Evolutionary conservation across 1,140 invertebrate species (phyloP).

Genomic region (Zaprionus taronus): DNA sequence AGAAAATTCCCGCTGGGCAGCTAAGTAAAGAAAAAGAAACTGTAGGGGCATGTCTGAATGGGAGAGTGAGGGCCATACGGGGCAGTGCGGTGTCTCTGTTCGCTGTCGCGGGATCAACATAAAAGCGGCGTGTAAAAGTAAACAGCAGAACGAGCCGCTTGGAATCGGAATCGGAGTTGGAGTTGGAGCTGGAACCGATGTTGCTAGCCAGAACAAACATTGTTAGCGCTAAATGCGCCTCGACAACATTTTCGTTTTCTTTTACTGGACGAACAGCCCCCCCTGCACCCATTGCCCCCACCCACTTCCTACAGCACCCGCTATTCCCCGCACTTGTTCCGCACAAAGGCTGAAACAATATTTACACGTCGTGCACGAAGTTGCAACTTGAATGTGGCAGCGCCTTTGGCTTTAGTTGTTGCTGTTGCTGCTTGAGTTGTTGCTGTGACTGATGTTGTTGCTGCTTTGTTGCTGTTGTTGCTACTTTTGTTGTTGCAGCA

Average conservation of each 20-base stretch:
- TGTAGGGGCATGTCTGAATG: not conserved
- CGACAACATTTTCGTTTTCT: constrained; percentile 67
- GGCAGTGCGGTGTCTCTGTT: not conserved
- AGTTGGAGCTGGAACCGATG: constrained; percentile 42
- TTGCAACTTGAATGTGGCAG: constrained; percentile 72
- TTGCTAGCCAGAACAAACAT: constrained; percentile 79
- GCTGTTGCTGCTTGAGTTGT: constrained; percentile 25
- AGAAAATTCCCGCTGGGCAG: not conserved
- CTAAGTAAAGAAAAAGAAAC: not conserved
- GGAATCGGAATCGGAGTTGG: constrained; percentile 17
- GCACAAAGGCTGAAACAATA: constrained; percentile 60
- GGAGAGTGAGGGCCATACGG: not conserved
- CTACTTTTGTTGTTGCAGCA: constrained; percentile 27
- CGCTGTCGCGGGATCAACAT: constrained; percentile 70
- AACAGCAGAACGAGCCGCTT: constrained; percentile 53
- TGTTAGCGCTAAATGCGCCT: constrained; percentile 77
- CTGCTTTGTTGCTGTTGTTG: constrained; percentile 20
- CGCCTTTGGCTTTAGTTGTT: constrained; percentile 30
- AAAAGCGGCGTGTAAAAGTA: constrained; percentile 75
- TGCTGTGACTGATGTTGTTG: constrained; percentile 21
- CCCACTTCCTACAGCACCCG: not conserved
- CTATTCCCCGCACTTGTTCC: not conserved
- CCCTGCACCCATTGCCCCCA: not conserved
- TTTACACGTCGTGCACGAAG: constrained; percentile 79
- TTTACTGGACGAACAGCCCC: not conserved